Conservation (phyloP, 2,113 vertebrate genomes). For the Chloebia gouldiae region DNA sequence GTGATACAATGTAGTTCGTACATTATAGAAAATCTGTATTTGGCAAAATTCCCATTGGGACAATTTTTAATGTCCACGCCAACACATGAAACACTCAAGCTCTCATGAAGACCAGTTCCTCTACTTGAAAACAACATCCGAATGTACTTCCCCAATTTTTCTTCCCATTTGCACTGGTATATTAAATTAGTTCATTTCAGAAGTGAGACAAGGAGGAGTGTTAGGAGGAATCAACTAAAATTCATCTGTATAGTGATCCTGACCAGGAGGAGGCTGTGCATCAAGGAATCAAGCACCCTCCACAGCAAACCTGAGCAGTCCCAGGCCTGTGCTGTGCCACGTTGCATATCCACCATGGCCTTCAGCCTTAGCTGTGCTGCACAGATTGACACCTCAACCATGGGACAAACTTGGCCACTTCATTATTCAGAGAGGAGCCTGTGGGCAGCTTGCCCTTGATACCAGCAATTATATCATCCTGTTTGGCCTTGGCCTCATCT, state of each 20-base stretch:
- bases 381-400: neutral
- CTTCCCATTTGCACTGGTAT: neutral
- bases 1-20: neutral
- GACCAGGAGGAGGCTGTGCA: neutral
- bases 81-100: neutral
- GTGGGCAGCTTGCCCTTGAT: neutral
- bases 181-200: neutral
- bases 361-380: neutral
- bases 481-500: neutral
- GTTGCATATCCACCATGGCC: rapidly evolving
- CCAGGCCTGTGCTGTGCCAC: neutral
- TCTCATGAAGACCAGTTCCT: neutral
- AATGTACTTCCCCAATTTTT: neutral
- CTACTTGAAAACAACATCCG: neutral
- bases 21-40: neutral
- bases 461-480: neutral
- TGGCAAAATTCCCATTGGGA: neutral
- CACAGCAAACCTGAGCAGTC: neutral
- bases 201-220: neutral
- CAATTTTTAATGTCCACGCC: neutral
- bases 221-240: neutral
- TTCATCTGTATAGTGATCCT: neutral
- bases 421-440: neutral
- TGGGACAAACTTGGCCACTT: neutral
- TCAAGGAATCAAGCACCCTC: neutral